A percentile compares a stretch with the other conserved stretches of the same genome.
phyloP scores from a whole-genome alignment of 64 coral and sea anemone species.

The Actinia equina region DNA sequence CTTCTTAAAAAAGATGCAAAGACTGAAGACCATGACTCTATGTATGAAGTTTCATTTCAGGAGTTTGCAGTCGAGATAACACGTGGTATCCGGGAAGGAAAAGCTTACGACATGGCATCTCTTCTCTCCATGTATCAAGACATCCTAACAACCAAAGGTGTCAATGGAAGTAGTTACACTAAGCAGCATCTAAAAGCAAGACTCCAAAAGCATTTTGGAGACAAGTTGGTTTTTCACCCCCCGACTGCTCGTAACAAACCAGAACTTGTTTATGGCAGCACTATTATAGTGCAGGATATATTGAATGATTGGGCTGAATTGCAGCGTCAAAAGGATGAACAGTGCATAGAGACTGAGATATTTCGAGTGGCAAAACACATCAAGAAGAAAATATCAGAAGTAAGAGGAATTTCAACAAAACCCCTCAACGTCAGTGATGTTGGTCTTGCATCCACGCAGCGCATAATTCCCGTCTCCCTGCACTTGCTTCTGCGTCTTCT shows the following conservation, averaged over 20 bases:
- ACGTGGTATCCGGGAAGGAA: not conserved
- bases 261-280: conserved; percentile 37
- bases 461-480: conserved; percentile 6
- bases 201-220: conserved; percentile 28
- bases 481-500: conserved; percentile 37
- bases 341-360: not conserved
- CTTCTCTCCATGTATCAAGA: not conserved
- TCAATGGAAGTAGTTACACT: conserved; percentile 9
- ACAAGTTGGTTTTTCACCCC: conserved; percentile 15
- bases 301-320: not conserved
- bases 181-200: conserved; percentile 30
- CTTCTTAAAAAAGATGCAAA: not conserved
- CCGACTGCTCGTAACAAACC: not conserved
- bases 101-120: conserved; percentile 22
- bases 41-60: not conserved
- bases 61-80: not conserved
- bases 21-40: not conserved
- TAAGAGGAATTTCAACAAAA: conserved; percentile 31
- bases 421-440: conserved; percentile 30
- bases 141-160: not conserved
- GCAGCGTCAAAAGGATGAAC: not conserved
- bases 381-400: conserved; percentile 21
- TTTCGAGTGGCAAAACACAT: conserved; percentile 26
- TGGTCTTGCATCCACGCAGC: not conserved
- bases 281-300: conserved; percentile 15